A percentile compares a stretch with the other conserved stretches of the same genome.
These are phyloP conservation scores for Toxostoma redivivum DNA, from an alignment of 2,113 vertebrate genomes.

Conservation along the genomic window DNA sequence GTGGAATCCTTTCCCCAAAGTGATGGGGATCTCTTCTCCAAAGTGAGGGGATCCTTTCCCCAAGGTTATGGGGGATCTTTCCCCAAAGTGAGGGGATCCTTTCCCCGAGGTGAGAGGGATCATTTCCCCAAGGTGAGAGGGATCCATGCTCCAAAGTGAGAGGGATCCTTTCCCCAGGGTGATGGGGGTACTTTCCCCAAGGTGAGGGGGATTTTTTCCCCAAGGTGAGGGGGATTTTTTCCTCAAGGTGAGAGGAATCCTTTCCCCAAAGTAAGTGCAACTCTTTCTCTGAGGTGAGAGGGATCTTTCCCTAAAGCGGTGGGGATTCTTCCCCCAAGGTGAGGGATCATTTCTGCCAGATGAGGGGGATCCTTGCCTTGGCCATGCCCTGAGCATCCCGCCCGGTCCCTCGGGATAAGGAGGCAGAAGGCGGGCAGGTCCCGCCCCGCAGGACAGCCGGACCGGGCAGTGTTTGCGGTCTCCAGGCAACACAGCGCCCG, in stretches of 20 bases:
- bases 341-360: not conserved
- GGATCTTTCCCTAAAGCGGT: rapidly evolving
- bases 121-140: rapidly evolving
- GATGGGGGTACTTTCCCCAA: rapidly evolving
- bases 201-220: not conserved
- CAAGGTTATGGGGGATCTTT: too few relatives aligned
- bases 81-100: rapidly evolving
- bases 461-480: conserved; percentile 54
- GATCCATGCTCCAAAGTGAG: rapidly evolving
- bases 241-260: rapidly evolving
- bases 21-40: rapidly evolving
- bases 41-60: rapidly evolving
- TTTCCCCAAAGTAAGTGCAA: rapidly evolving
- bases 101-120: rapidly evolving
- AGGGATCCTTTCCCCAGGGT: rapidly evolving
- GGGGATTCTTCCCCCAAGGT: not conserved
- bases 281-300: rapidly evolving
- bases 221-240: rapidly evolving
- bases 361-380: not conserved
- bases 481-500: conserved; percentile 45
- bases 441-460: not conserved
- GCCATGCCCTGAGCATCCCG: not conserved
- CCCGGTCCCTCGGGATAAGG: not conserved
- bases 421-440: not conserved
- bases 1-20: rapidly evolving